Base-by-base conservation (phyloP, 53 echinoderm and acorn worm species). In the Luidia sarsii region DNA sequence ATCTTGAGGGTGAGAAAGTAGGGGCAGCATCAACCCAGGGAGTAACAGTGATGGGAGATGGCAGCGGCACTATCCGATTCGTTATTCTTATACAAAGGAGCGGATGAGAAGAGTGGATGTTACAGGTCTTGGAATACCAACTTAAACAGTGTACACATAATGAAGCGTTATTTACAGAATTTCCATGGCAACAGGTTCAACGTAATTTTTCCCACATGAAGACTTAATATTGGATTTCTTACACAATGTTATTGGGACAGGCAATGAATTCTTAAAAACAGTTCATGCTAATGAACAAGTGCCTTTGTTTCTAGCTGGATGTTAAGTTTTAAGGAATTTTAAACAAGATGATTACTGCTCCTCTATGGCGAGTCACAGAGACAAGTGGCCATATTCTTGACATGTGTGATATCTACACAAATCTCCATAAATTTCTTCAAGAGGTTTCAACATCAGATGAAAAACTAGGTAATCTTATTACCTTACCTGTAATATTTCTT, bases 161-260 rank as follows among this genome's bases (percentile, higher is more conserved):
- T 11, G 8, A 61, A 15, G 9, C 21, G 63, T 2, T 71, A 50
- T 20, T 16, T 86, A 22, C 56, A 80, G 68, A 77, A 36, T 23
- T 87, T 82, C 51, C 51, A 51, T 0, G 80, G 80, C 5, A 86
- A 79, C 61, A 53, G 79, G 1, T 86, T 86, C 20, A 79, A 86
- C 67, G 68, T 79, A 15, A 1, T 80, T 0, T 87, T 87, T 45
- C 32, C 31, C 52, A 50, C 15, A 6, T 70, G 52, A 32, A 49
- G 31, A 8, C 2, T 13, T 30, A 14, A 50, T 70, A 16, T 8
- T 33, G 7, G 70, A 70, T 70, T 70, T 70, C 33, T 29, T 70
- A 4, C 25, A 29, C 15, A 48, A 48, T 33, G 20, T 28, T 18
- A 28, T 30, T 46, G 70, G 50, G 25, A 18, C 14, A 29, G 8